Evolutionary conservation across 2,113 vertebrate species (phyloP).

Genomic region (Dinomys branickii): DNA sequence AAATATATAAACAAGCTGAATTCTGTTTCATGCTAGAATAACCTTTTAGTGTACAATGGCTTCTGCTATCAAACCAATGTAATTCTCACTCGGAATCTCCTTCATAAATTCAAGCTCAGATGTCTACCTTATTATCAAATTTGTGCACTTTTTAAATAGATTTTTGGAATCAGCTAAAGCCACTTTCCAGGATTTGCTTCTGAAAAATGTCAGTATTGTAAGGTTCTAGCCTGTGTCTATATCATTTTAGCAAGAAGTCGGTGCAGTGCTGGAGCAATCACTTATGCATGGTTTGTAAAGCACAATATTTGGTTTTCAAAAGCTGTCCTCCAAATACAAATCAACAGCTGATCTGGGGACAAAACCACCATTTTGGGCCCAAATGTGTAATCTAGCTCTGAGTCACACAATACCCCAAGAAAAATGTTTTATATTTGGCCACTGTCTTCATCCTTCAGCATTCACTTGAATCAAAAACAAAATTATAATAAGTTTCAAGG

Average conservation of each 20-base stretch:
- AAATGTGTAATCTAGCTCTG: not conserved
- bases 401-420: not conserved
- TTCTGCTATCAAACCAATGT: not conserved
- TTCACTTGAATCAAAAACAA: not conserved
- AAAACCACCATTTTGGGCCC: not conserved
- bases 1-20: not conserved
- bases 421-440: not conserved
- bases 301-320: not conserved
- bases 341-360: not conserved
- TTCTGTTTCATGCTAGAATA: not conserved
- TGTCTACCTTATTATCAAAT: not conserved
- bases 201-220: not conserved
- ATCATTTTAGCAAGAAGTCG: not conserved
- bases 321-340: not conserved
- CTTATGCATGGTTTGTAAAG: not conserved
- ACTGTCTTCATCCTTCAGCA: not conserved
- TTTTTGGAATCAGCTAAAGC: not conserved
- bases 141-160: not conserved
- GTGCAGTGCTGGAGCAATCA: accelerated
- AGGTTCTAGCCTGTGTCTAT: not conserved
- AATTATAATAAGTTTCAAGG: not conserved
- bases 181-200: not conserved
- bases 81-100: not conserved
- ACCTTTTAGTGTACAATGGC: not conserved
- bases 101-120: not conserved